Conservation (phyloP, 2,888 invertebrate species). For the Drosophila parthenogenetica region DNA sequence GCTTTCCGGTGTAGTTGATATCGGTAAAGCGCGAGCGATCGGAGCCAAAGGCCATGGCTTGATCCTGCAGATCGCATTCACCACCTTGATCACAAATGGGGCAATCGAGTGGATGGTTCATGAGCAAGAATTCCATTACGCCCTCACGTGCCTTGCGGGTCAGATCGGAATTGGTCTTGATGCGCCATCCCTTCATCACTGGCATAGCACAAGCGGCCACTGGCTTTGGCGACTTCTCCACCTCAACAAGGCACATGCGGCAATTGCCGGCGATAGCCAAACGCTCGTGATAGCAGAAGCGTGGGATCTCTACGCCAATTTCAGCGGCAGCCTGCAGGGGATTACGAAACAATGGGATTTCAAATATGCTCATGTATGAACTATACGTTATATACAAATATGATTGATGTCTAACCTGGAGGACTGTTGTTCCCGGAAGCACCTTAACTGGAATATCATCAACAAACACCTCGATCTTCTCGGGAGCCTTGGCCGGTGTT, state of each 20-base stretch:
- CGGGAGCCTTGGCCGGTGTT: constrained; percentile 87
- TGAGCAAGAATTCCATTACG: constrained; percentile 99
- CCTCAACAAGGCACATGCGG: constrained; percentile 99
- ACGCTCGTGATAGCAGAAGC: constrained; percentile 99
- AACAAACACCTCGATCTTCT: constrained; percentile 97
- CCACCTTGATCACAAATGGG: constrained; percentile 99
- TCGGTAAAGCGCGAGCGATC: constrained; percentile 97
- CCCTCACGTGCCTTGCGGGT: constrained; percentile 92
- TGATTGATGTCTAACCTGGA: constrained; percentile 89
- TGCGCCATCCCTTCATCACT: constrained; percentile 99
- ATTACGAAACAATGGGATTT: background rate
- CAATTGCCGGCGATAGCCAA: constrained; percentile 99
- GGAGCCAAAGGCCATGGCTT: constrained; percentile 99
- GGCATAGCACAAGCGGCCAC: constrained; percentile 99
- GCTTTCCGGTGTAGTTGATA: constrained; percentile 95
- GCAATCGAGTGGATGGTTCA: constrained; percentile 99
- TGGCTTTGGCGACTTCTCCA: constrained; percentile 99
- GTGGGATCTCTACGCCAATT: constrained; percentile 98
- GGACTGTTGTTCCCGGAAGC: constrained; percentile 97
- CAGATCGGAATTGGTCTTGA: constrained; percentile 98
- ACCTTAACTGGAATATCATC: constrained; percentile 98
- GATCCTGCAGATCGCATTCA: constrained; percentile 97
- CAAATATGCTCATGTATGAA: background rate
- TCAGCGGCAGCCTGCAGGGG: constrained; percentile 93
- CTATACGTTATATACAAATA: background rate